Evolutionary conservation across 1,140 invertebrate genomes (phyloP).

Genomic region (Ceratina calcarata): DNA sequence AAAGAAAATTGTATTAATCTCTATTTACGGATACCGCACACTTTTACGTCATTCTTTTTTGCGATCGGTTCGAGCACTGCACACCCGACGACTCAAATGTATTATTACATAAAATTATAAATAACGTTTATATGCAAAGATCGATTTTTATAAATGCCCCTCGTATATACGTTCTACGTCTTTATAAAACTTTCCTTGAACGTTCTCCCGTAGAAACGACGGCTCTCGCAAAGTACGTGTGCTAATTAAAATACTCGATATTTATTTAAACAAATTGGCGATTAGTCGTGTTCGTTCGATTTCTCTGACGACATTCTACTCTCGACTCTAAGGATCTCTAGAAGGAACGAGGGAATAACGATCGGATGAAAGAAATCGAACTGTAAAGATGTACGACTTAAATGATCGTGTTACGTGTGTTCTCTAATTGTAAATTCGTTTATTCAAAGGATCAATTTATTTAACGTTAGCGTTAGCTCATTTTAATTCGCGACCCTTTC

Average conservation of each 20-base stretch:
- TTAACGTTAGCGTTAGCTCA: conserved; percentile 24
- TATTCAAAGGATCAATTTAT: conserved; percentile 15
- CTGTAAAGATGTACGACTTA: neutral
- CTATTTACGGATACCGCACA: conserved; percentile 43
- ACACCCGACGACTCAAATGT: conserved; percentile 40
- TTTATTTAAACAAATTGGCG: conserved; percentile 10
- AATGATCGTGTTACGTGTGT: neutral
- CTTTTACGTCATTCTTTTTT: conserved; percentile 45
- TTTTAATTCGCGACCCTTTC: conserved; percentile 22
- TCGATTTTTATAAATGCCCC: conserved; percentile 32
- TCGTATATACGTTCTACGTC: conserved; percentile 13
- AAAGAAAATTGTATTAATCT: conserved; percentile 53
- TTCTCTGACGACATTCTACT: conserved; percentile 8
- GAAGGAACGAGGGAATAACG: neutral
- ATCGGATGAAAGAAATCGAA: conserved; percentile 16
- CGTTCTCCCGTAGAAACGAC: neutral
- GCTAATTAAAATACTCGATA: conserved; percentile 14
- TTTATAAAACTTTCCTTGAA: conserved; percentile 19
- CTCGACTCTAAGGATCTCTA: too few species aligned
- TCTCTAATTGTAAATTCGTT: conserved; percentile 22
- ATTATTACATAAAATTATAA: conserved; percentile 44
- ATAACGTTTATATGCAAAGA: conserved; percentile 38
- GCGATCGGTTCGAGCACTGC: conserved; percentile 38
- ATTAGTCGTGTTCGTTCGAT: conserved; percentile 16
- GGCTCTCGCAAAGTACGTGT: neutral